Evolutionary conservation across 2,888 invertebrate species (phyloP).

Genomic region (Brachyptera putata): DNA sequence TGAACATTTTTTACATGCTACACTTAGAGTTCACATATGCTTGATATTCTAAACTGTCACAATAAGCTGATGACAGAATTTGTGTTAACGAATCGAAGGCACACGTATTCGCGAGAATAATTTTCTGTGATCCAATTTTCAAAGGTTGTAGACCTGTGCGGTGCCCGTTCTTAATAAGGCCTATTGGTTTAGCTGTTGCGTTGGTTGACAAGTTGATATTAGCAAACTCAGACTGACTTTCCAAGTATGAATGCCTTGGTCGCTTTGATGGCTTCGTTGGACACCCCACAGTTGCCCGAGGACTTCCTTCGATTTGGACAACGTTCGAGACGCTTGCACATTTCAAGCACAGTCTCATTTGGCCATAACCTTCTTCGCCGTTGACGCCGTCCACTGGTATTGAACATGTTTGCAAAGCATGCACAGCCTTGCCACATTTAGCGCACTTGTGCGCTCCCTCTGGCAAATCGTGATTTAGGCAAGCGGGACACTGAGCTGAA

Average conservation of each 20-base stretch:
- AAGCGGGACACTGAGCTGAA: neutral
- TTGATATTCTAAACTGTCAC: conserved; percentile 20
- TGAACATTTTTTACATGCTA: neutral
- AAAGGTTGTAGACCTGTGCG: conserved; percentile 22
- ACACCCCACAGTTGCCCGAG: too few relatives aligned
- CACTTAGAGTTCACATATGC: conserved; percentile 9
- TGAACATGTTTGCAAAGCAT: neutral
- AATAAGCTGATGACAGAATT: conserved; percentile 21
- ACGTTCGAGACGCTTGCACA: too few relatives aligned
- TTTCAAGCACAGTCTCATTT: conserved; percentile 1
- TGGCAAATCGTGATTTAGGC: neutral
- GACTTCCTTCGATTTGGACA: too few relatives aligned
- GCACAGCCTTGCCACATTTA: neutral
- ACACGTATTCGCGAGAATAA: conserved; percentile 22
- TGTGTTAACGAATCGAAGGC: conserved; percentile 24
- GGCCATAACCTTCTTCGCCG: neutral
- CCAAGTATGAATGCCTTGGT: too few relatives aligned
- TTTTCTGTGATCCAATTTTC: conserved; percentile 11
- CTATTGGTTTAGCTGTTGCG: conserved; percentile 16
- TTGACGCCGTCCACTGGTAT: neutral
- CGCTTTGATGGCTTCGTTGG: too few relatives aligned
- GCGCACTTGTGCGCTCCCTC: neutral
- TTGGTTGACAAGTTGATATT: too few relatives aligned
- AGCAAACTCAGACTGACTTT: too few relatives aligned
- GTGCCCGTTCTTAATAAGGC: conserved; percentile 26